Conservation (phyloP, 2,797 vertebrate genomes). For the Spheniscus humboldti region DNA sequence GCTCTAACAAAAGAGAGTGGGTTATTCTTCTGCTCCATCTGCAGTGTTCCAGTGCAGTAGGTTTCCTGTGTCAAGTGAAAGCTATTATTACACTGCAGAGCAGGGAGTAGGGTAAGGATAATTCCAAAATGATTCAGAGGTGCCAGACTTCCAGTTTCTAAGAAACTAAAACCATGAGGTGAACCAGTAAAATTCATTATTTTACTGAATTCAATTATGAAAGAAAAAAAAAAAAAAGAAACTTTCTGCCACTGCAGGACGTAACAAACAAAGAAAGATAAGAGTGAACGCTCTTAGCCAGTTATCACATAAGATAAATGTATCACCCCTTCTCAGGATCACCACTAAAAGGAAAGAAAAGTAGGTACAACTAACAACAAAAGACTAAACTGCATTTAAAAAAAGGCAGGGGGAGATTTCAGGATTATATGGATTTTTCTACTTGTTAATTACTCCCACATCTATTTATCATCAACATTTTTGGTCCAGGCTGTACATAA, state of each 20-base stretch:
- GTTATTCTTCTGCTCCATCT: slow-evolving; percentile 59
- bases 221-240: neutral
- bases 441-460: neutral
- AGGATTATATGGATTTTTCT: neutral
- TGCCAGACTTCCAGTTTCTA: slow-evolving; percentile 53
- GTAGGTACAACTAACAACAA: neutral
- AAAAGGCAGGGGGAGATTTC: neutral
- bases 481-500: neutral
- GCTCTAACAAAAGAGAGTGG: slow-evolving; percentile 53
- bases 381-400: neutral
- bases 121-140: slow-evolving; percentile 55
- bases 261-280: neutral
- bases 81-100: slow-evolving; percentile 61
- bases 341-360: neutral
- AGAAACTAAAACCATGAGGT: slow-evolving; percentile 42
- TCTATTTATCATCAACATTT: neutral
- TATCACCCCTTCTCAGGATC: neutral
- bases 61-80: slow-evolving; percentile 54
- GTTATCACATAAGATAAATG: neutral
- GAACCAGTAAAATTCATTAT: slow-evolving; percentile 7
- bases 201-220: neutral
- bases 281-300: neutral
- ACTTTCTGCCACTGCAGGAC: neutral
- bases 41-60: slow-evolving; percentile 50
- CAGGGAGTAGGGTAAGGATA: slow-evolving; percentile 46